These are phyloP conservation scores for Platerodrilus igneus DNA, from an alignment of 2,888 invertebrate genomes.

Conservation along the genomic window DNA sequence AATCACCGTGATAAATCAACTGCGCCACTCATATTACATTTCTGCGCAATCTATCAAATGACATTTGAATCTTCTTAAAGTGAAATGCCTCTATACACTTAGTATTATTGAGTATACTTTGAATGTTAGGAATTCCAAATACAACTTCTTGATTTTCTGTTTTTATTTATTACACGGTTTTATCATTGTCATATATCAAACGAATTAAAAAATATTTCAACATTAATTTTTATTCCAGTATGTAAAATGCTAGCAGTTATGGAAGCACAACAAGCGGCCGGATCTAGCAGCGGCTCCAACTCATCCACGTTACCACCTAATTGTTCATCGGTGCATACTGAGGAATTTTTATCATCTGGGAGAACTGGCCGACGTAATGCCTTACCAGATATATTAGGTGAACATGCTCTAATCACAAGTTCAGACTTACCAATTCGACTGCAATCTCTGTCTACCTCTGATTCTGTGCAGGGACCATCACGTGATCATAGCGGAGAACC, in stretches of 20 bases:
- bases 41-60: too few relatives aligned
- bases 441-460: conserved; percentile 64
- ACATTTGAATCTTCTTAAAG: too few relatives aligned
- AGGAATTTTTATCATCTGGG: conserved; percentile 78
- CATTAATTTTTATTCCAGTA: conserved; percentile 37
- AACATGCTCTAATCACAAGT: conserved; percentile 66
- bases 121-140: too few relatives aligned
- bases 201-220: too few relatives aligned
- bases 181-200: too few relatives aligned
- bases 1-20: too few relatives aligned
- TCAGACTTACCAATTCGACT: conserved; percentile 73
- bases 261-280: conserved; percentile 41
- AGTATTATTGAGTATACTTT: too few relatives aligned
- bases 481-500: conserved; percentile 25
- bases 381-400: conserved; percentile 75
- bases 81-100: too few relatives aligned
- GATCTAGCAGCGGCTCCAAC: conserved; percentile 30
- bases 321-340: conserved; percentile 35
- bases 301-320: conserved; percentile 23
- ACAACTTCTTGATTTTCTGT: too few relatives aligned
- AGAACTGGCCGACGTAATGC: conserved; percentile 86
- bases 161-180: too few relatives aligned
- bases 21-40: too few relatives aligned
- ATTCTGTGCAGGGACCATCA: conserved; percentile 39
- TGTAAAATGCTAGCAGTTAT: conserved; percentile 48